Conservation (phyloP, 2,888 invertebrate genomes). For the Lasioglossum villosulum region DNA sequence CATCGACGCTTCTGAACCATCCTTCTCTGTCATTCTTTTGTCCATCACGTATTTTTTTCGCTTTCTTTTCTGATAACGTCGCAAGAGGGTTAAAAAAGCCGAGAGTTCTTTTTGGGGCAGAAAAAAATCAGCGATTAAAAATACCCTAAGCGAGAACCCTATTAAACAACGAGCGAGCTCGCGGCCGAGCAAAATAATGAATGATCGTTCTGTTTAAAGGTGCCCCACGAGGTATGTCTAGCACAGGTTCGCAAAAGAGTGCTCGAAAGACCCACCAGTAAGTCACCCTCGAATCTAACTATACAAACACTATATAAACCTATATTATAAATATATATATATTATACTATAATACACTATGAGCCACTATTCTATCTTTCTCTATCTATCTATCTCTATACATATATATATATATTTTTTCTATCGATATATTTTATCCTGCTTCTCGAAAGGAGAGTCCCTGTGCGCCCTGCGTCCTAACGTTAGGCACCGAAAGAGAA, state of each 20-base stretch:
- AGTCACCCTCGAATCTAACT: conserved; percentile 79
- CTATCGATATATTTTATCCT: conserved; percentile 1
- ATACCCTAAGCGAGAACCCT: conserved; percentile 3
- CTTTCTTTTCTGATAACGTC: neutral
- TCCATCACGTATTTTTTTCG: neutral
- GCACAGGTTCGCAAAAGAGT: conserved; percentile 81
- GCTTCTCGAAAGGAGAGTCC: neutral
- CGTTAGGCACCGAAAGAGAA: neutral
- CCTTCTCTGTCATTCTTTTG: conserved; percentile 4
- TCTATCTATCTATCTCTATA: conserved; percentile 13
- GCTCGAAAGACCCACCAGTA: conserved; percentile 80
- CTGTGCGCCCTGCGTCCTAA: neutral
- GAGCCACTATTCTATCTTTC: neutral
- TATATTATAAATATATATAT: conserved; percentile 4
- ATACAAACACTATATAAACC: conserved; percentile 56
- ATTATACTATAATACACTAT: neutral
- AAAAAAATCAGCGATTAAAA: neutral
- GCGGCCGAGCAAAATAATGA: conserved; percentile 68
- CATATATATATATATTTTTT: conserved; percentile 5
- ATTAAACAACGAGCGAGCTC: conserved; percentile 17
- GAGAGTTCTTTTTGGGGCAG: neutral
- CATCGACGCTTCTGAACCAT: conserved; percentile 26
- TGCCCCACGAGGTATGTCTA: conserved; percentile 84
- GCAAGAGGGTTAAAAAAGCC: neutral
- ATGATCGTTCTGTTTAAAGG: conserved; percentile 83